Evolutionary conservation across 1,140 invertebrate species (phyloP).

Genomic region (Danaus melanippus): DNA sequence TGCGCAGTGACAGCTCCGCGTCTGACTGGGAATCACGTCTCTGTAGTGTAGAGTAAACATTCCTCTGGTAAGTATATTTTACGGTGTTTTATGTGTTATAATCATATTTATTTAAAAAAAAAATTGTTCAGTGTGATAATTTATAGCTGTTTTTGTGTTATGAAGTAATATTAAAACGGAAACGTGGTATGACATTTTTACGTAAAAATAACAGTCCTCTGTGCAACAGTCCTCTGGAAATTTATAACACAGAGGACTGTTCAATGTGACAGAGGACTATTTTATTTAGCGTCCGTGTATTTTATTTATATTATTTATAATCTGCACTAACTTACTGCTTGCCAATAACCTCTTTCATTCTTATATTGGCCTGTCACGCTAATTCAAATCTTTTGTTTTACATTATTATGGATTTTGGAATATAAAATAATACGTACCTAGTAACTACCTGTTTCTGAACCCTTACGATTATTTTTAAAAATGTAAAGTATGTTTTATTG

Average conservation of each 20-base stretch:
- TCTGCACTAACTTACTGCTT: conserved; percentile 2
- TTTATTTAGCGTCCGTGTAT: conserved; percentile 9
- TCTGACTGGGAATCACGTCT: no score
- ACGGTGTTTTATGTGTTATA: no score
- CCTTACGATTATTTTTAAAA: no score
- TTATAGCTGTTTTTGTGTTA: conserved; percentile 1
- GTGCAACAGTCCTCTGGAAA: neutral
- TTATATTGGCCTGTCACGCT: conserved; percentile 4
- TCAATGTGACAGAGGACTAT: conserved; percentile 10
- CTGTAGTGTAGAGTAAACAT: no score
- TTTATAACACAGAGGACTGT: conserved; percentile 8
- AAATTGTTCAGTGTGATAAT: neutral
- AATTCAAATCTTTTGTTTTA: conserved; percentile 5
- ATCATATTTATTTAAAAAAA: no score
- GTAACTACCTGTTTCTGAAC: neutral
- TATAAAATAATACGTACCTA: conserved; percentile 5
- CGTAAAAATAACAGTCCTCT: neutral
- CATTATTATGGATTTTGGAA: neutral
- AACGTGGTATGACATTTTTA: neutral
- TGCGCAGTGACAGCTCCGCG: no score
- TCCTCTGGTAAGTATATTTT: no score
- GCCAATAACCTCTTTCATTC: conserved; percentile 3
- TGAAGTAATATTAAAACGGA: conserved; percentile 1
- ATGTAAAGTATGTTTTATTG: no score
- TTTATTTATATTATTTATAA: conserved; percentile 5